Base-by-base conservation (phyloP, 1,140 invertebrate species). In the Hylyphantes graminicola region DNA sequence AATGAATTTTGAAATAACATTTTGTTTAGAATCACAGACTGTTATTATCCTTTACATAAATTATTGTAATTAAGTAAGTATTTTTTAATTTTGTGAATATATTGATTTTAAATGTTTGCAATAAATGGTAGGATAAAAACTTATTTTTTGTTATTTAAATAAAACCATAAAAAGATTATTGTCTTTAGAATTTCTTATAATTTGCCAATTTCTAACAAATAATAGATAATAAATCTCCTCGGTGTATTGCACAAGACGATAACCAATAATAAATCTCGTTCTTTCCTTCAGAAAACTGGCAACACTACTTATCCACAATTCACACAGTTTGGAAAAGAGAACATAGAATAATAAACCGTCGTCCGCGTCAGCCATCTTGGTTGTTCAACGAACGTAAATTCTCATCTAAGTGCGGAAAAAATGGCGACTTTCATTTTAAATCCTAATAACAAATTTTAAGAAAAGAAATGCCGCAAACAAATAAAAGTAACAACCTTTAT, bases 291-390 rank as follows among this genome's bases (percentile, higher is more conserved):
- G 48, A 70, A 35, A 35, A 51, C 21, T 70, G 67, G 67, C 67
- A 70, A 50, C 67, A 70, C 67, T 70, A 70, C 35, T 70, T 51
- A 50, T 50, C 53, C 67, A 70, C 67, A 70, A 50, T 70, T 70
- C 67, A 70, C 48, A 50, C 21, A 70, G 11, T 48, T 70, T 13
- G 12, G 64, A n/a, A 19, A 19, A 67, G 35, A 61, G 13, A 67
- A 19, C n/a, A n/a, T 67, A 12, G 7, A 17, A 21, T 67, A 67
- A 67, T 35, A 35, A 35, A 35, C 35, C 35, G 35, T 35, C 35
- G 35, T 35, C 35, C 35, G 35, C 35, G 35, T n/a, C 15, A 17
- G 35, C 35, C 35, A 35, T 35, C 35, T 35, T 35, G 35, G 35
- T 2, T 35, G 35, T 35, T 35, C 12, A 67, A 67, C 64, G 13